These are phyloP conservation scores for Diplodus puntazzo DNA, from an alignment of 2,797 vertebrate species.

Conservation along the genomic window DNA sequence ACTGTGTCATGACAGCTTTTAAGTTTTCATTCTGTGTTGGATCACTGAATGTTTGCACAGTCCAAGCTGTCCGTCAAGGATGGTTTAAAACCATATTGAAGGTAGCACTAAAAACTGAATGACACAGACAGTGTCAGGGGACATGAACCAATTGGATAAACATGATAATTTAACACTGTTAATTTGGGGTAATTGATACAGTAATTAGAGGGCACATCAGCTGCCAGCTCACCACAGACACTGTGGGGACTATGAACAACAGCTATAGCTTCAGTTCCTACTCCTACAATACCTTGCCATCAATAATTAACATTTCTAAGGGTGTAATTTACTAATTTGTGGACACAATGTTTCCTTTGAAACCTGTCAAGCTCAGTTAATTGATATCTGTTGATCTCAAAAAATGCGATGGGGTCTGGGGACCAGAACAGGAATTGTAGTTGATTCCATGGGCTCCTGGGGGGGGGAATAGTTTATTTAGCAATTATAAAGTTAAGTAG, in stretches of 20 bases:
- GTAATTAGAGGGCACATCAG: not conserved
- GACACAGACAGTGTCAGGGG: not conserved
- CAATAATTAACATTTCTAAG: not conserved
- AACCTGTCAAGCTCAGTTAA: not conserved
- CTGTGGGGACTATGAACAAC: not conserved
- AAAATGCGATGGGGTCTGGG: not conserved
- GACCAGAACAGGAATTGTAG: not conserved
- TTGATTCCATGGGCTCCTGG: too few species aligned
- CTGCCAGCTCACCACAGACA: not conserved
- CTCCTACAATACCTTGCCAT: not conserved
- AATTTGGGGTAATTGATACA: slow-evolving; percentile 5
- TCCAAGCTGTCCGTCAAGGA: not conserved
- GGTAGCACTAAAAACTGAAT: not conserved
- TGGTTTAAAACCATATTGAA: not conserved
- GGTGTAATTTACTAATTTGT: not conserved
- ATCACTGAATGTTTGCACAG: not conserved
- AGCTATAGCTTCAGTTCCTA: not conserved
- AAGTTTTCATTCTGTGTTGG: not conserved
- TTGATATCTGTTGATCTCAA: not conserved
- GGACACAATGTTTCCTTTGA: not conserved
- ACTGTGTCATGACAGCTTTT: not conserved
- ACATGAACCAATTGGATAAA: slow-evolving; percentile 7
- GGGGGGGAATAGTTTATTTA: not conserved
- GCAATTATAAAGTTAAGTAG: not conserved
- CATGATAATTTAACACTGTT: not conserved